Conservation (phyloP, 2,113 vertebrate genomes). For the Speoplatyrhinus poulsoni region DNA sequence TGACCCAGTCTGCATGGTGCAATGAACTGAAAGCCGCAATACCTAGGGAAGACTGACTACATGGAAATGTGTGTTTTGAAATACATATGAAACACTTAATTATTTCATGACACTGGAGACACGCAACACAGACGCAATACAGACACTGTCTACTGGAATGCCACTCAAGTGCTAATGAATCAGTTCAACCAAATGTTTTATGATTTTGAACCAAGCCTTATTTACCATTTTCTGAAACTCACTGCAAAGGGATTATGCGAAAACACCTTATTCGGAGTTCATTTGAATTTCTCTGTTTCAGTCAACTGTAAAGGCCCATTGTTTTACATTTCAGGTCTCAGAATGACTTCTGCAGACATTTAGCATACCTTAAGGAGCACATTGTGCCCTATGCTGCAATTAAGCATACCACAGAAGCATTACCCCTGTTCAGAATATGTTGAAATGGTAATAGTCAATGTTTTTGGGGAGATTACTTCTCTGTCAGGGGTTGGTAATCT, state of each 20-base stretch:
- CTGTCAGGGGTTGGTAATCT: constrained; percentile 73
- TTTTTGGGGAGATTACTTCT: constrained; percentile 70
- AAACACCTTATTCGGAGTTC: constrained; percentile 49
- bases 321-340: constrained; percentile 65
- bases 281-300: constrained; percentile 56
- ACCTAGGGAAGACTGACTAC: not conserved
- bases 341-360: constrained; percentile 66
- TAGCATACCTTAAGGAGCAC: constrained; percentile 61
- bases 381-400: constrained; percentile 59
- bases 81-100: constrained; percentile 17
- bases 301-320: constrained; percentile 62
- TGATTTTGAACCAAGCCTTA: constrained; percentile 42
- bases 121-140: constrained; percentile 1
- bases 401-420: constrained; percentile 61
- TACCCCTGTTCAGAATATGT: constrained; percentile 62
- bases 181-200: constrained; percentile 45
- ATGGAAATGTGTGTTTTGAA: constrained; percentile 21
- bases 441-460: constrained; percentile 72
- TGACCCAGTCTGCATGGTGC: constrained; percentile 34
- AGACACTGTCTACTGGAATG: constrained; percentile 42
- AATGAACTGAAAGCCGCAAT: constrained; percentile 41
- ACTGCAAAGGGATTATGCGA: constrained; percentile 19
- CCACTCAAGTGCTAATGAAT: constrained; percentile 44
- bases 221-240: constrained; percentile 20
- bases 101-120: constrained; percentile 12